Percentiles rank a stretch among this genome's conserved stretches.
Evolutionary conservation across 1,140 invertebrate genomes (phyloP).

Genomic region (Idris sp.): DNA sequence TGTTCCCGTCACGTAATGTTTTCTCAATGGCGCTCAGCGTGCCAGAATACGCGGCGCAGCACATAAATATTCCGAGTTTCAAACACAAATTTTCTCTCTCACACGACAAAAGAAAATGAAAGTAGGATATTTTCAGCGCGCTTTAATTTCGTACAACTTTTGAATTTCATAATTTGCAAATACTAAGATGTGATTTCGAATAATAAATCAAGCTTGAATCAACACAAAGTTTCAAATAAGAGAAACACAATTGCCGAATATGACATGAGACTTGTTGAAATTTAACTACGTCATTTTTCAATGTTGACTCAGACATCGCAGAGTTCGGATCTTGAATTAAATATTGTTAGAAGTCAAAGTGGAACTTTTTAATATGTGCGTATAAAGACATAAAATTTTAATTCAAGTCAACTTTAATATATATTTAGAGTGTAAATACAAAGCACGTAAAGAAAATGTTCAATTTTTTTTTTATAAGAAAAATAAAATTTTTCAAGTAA

Average conservation of each 20-base stretch:
- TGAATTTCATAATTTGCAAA: no score
- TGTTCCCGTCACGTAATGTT: constrained; percentile 53
- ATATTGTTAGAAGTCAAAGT: no score
- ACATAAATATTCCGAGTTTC: constrained; percentile 38
- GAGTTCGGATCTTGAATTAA: neutral
- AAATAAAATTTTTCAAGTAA: no score
- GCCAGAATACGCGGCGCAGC: constrained; percentile 28
- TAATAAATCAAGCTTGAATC: neutral
- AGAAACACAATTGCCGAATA: neutral
- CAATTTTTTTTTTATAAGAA: no score
- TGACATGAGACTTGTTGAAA: constrained; percentile 2
- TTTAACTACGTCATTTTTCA: neutral
- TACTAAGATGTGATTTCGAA: neutral
- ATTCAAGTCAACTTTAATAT: no score
- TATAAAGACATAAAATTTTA: no score
- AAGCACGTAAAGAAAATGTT: no score
- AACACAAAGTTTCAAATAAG: neutral
- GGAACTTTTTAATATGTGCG: no score
- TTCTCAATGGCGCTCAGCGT: constrained; percentile 33
- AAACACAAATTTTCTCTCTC: constrained; percentile 22
- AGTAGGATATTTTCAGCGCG: constrained; percentile 9
- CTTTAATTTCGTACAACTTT: no score
- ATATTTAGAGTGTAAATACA: no score
- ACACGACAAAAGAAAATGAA: constrained; percentile 17
- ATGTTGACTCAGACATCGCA: neutral